Evolutionary conservation across 2,797 vertebrate species (phyloP).

Genomic region (Lepilemur ruficaudatus): DNA sequence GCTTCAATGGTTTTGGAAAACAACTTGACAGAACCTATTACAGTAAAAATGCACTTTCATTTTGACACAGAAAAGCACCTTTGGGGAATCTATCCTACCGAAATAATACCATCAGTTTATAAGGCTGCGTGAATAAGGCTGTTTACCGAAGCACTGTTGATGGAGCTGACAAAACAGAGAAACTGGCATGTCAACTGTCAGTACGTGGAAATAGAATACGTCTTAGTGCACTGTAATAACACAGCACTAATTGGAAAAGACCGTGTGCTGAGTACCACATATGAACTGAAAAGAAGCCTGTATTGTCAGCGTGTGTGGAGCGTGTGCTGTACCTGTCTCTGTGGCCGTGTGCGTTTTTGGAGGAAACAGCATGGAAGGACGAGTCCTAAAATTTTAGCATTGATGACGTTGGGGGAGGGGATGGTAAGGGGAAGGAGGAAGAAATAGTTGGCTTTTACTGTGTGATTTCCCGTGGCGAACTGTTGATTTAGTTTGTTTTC

Average conservation of each 20-base stretch:
- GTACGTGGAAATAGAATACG: accelerated
- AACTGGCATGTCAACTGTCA: background rate
- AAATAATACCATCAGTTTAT: background rate
- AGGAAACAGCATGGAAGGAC: background rate
- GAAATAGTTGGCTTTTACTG: background rate
- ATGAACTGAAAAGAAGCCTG: background rate
- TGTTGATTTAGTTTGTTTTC: background rate
- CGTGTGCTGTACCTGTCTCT: background rate
- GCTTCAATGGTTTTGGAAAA: background rate
- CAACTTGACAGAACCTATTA: background rate
- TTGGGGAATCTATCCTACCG: background rate
- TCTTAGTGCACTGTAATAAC: accelerated
- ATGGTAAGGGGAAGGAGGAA: background rate
- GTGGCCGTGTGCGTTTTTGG: accelerated
- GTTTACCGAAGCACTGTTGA: background rate
- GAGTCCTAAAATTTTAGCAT: accelerated
- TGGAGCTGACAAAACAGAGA: background rate
- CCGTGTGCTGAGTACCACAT: background rate
- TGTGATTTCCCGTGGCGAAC: background rate
- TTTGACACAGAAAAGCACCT: background rate
- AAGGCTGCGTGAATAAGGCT: background rate
- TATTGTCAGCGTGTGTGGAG: too few relatives aligned
- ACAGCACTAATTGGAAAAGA: accelerated
- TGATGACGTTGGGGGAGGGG: background rate
- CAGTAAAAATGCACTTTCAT: background rate